Evolutionary conservation across 2,113 vertebrate genomes (phyloP).

Genomic region (Crotalus viridis): DNA sequence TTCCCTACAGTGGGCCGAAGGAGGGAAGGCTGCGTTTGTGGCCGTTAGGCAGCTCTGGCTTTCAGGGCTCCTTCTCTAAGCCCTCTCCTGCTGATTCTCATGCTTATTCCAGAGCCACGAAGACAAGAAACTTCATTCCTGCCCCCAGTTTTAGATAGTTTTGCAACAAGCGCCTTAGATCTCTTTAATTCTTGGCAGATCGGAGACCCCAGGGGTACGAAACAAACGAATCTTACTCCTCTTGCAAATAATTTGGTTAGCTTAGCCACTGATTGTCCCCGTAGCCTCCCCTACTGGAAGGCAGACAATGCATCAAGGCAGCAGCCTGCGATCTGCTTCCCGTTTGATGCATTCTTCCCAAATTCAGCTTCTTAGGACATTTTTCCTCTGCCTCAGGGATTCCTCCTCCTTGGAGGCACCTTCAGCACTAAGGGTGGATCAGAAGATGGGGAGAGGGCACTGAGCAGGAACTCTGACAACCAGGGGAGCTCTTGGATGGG

Average conservation of each 20-base stretch:
- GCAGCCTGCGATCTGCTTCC: background rate
- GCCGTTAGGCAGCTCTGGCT: background rate
- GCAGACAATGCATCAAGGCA: background rate
- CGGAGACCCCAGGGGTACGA: background rate
- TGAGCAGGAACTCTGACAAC: background rate
- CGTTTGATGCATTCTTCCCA: constrained; percentile 13
- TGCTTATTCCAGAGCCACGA: background rate
- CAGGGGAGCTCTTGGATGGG: background rate
- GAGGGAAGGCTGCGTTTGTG: background rate
- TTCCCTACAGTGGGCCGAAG: background rate
- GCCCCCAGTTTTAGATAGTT: background rate
- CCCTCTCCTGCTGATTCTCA: background rate
- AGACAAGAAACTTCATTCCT: background rate
- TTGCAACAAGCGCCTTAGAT: background rate
- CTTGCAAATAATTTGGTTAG: background rate
- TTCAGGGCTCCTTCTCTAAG: background rate
- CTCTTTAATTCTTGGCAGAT: background rate
- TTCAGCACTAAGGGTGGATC: background rate
- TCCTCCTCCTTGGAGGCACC: no score
- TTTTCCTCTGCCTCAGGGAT: background rate
- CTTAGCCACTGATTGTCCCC: background rate
- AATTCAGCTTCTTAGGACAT: background rate
- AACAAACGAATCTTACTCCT: background rate
- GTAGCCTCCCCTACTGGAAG: background rate
- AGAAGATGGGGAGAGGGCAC: background rate